Evolutionary conservation across 2,797 vertebrate species (phyloP), one percentile per base, ranked within the genome.

Genomic region (Helarctos malayanus): DNA sequence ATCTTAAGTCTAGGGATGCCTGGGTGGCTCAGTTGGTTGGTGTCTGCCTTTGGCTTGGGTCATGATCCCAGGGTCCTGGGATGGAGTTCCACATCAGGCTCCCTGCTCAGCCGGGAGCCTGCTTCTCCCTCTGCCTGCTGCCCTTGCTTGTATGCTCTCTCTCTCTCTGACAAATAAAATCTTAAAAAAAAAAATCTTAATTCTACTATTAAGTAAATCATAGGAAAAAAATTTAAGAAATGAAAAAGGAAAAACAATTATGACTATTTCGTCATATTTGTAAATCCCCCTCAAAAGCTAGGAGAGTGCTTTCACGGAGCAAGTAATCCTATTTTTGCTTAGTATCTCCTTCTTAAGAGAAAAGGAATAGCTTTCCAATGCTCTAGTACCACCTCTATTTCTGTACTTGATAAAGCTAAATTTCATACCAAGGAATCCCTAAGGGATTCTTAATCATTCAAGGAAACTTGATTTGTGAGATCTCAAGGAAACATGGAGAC

Each of bases 311-410:
- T 75, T 89, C n/a, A 82, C 2, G 65, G 19, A 56, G 45, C 29
- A 90, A 45, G 68, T 35, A 95, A 91, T 79, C 54, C 25, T 91
- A 69, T 29, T 85, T 78, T 84, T 80, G 45, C 21, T 95, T 91
- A 84, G 29, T 38, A 80, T 11, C 10, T 80, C 19, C 23, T 49
- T 56, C 81, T 45, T 76, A 89, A 56, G 54, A 45, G 27, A 91
- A 94, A 87, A 88, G 47, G 79, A 32, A 13, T 61, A 75, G 57
- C 32, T 41, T 78, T 82, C 38, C 47, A 86, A 23, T 32, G 23
- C 10, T 93, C 27, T 91, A 29, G 1, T 47, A 92, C 52, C 32
- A 75, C 71, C 16, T 32, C 21, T 45, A 54, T 73, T 49, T 94
- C 69, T 35, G 21, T 69, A 73, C 8, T 32, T 68, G 7, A 45